These are phyloP conservation scores for Myopa testacea DNA, from an alignment of 2,888 invertebrate genomes.

Conservation along the genomic window DNA sequence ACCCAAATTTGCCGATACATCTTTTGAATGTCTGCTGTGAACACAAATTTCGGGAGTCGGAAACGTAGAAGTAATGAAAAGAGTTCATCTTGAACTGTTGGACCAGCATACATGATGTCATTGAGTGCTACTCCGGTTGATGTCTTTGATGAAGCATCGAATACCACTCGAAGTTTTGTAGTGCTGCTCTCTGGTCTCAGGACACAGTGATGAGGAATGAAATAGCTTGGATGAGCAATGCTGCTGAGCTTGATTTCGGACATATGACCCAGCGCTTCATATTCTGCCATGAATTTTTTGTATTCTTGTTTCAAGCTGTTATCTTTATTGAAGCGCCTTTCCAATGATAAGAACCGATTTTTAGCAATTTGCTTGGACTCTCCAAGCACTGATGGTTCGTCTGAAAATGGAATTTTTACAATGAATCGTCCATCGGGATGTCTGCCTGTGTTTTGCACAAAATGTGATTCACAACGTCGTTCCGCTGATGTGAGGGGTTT, in stretches of 20 bases:
- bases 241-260: not conserved
- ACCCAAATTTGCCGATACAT: too few species aligned
- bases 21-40: too few species aligned
- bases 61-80: constrained; percentile 25
- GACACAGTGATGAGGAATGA: constrained; percentile 8
- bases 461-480: too few species aligned
- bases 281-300: constrained; percentile 11
- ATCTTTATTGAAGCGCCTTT: not conserved
- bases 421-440: constrained; percentile 15
- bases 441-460: too few species aligned
- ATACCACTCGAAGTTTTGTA: not conserved
- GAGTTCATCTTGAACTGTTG: constrained; percentile 4
- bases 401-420: constrained; percentile 36
- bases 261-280: constrained; percentile 11
- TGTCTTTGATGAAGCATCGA: constrained; percentile 14
- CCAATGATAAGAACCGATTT: not conserved
- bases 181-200: not conserved
- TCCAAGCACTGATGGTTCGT: constrained; percentile 21
- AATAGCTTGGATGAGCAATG: not conserved
- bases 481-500: too few species aligned
- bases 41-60: too few species aligned
- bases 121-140: not conserved
- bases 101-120: constrained; percentile 2
- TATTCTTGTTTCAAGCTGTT: not conserved
- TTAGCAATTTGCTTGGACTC: not conserved